Evolutionary conservation across 2,888 invertebrate genomes (phyloP), one percentile per base, ranked within the genome.

Genomic region (Automeris io): DNA sequence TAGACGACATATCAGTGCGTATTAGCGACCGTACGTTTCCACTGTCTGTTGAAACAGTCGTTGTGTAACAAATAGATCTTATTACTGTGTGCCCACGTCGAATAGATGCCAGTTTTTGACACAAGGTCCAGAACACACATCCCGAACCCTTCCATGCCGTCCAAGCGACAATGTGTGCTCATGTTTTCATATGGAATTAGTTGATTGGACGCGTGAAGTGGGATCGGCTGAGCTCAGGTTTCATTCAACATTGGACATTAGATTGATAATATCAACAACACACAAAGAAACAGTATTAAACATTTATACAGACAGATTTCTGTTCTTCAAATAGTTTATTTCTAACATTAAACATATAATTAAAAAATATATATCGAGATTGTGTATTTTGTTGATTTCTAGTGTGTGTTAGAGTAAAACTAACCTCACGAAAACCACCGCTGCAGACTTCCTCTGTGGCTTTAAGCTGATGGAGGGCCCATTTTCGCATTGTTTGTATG

Each of bases 1-100:
- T n/a, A 1, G 16, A 18, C 19, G 25, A 19, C 9, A 24, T 24
- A 33, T 18, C 7, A 7, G 8, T 6, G 2, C 19, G 5, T 21
- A 33, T 29, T 8, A 16, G n/a, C 2, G 4, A 3, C 16, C 8
- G 29, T 29, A 29, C 16, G 16, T 29, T n/a, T 33, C n/a, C 7
- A 8, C 1, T 19, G 7, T 11, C 19, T 24, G 12, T 26, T 16
- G n/a, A 35, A 24, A 5, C 29, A 16, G n/a, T 16, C 16, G 21
- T 9, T 37, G 33, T 25, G 60, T 66, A 61, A 60, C 58, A 66
- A 65, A 65, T 61, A 58, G 57, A 59, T 60, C 59, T 48, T 62
- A 61, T 62, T 59, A 62, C 56, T 13, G 18, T 24, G 8, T 25
- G 11, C 25, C 25, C 18, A 19, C 19, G 18, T 18, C 16, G 18